These are phyloP conservation scores for Calvadosia cruxmelitensis DNA, from an alignment of 30 jellyfish, hydroid and myxozoan species.

Conservation along the genomic window DNA sequence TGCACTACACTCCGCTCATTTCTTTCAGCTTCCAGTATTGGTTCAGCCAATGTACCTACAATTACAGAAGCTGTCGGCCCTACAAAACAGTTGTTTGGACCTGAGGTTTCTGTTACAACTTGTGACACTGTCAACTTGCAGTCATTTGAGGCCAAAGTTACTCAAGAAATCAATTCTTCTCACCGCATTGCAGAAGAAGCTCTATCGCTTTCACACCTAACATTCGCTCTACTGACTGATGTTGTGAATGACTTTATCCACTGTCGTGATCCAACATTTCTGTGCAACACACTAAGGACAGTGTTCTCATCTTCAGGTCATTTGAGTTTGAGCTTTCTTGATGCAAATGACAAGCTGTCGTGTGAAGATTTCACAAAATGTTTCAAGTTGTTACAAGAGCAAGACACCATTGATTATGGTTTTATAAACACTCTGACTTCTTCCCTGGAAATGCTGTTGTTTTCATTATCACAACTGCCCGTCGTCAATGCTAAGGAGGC, in stretches of 20 bases:
- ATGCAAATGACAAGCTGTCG: slow-evolving; percentile 2
- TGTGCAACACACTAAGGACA: slow-evolving; percentile 63
- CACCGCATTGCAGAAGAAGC: slow-evolving; percentile 12
- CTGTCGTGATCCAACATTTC: slow-evolving; percentile 67
- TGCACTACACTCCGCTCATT: neutral
- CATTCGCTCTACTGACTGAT: slow-evolving; percentile 55
- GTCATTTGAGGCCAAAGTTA: neutral
- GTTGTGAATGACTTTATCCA: slow-evolving; percentile 39
- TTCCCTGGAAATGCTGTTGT: slow-evolving; percentile 14
- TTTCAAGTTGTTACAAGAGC: slow-evolving; percentile 1
- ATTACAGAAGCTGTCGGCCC: neutral
- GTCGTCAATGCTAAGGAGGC: neutral
- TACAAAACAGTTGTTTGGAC: slow-evolving; percentile 1
- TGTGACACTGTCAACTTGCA: neutral
- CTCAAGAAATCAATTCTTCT: neutral
- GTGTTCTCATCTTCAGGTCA: slow-evolving; percentile 78
- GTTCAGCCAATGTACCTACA: neutral
- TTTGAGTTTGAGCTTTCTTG: slow-evolving; percentile 36
- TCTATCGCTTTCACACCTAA: slow-evolving; percentile 71
- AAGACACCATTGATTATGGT: slow-evolving; percentile 3
- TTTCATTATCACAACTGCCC: neutral
- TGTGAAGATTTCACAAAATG: slow-evolving; percentile 18
- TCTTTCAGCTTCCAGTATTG: neutral
- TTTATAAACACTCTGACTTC: slow-evolving; percentile 8
- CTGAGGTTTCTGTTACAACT: neutral